These are phyloP conservation scores for Hystrix brachyura DNA, from an alignment of 2,113 vertebrate genomes.

Conservation along the genomic window DNA sequence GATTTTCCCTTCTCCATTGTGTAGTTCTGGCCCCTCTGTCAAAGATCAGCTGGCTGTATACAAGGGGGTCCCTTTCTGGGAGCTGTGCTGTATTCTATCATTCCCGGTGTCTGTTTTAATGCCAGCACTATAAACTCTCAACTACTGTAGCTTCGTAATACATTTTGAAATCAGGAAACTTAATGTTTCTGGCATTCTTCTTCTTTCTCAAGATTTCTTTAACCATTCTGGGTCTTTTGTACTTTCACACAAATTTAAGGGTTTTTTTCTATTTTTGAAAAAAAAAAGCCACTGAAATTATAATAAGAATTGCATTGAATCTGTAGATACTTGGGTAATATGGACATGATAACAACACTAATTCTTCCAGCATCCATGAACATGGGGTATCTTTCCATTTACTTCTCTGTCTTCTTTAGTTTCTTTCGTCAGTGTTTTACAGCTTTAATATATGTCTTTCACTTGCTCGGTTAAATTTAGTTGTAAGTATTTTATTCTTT, in stretches of 20 bases:
- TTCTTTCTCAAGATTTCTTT: not conserved
- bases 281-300: not conserved
- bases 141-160: not conserved
- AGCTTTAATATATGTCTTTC: not conserved
- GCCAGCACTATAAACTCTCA: not conserved
- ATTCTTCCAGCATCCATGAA: not conserved
- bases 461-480: not conserved
- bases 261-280: not conserved
- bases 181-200: not conserved
- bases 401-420: not conserved
- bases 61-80: not conserved
- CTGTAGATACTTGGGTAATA: not conserved
- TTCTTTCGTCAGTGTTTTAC: not conserved
- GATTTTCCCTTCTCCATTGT: not conserved
- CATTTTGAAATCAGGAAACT: not conserved
- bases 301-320: not conserved
- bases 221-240: not conserved
- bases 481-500: not conserved
- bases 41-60: not conserved
- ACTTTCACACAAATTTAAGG: not conserved
- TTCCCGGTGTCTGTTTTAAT: not conserved
- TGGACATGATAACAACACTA: not conserved
- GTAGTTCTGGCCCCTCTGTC: not conserved
- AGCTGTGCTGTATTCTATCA: not conserved
- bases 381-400: not conserved